These are phyloP conservation scores for Eupithecia inturbata DNA, from an alignment of 2,888 invertebrate genomes.

Conservation along the genomic window DNA sequence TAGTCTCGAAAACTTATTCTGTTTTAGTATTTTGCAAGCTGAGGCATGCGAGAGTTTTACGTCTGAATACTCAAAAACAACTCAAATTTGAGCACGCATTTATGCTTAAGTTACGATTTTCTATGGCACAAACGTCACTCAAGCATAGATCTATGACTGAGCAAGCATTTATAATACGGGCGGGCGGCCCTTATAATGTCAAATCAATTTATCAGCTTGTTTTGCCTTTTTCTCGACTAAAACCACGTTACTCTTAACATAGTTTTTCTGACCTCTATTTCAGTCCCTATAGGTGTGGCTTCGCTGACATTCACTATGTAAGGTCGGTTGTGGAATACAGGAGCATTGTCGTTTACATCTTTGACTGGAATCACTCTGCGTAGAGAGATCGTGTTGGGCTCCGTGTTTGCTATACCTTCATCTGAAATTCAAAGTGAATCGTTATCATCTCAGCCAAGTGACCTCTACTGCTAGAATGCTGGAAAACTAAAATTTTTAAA, in stretches of 20 bases:
- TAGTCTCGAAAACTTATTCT: too few species aligned
- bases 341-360: slow-evolving; percentile 92
- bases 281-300: slow-evolving; percentile 85
- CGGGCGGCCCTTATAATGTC: too few species aligned
- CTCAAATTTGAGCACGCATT: too few species aligned
- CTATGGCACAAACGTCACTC: too few species aligned
- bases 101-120: too few species aligned
- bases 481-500: neutral
- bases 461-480: neutral
- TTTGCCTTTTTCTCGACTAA: neutral
- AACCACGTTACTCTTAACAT: too few species aligned
- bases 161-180: too few species aligned
- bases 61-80: too few species aligned
- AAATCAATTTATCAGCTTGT: neutral
- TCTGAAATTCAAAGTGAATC: slow-evolving; percentile 72
- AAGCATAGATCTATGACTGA: too few species aligned
- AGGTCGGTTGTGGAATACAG: slow-evolving; percentile 89
- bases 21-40: too few species aligned
- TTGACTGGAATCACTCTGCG: slow-evolving; percentile 89
- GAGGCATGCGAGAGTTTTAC: too few species aligned
- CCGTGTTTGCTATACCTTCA: slow-evolving; percentile 87
- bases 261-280: slow-evolving; percentile 79
- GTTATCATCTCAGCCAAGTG: neutral
- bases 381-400: slow-evolving; percentile 91
- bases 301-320: slow-evolving; percentile 89